Base-by-base conservation (phyloP, 2,888 invertebrate species). In the Alentia gelatinosa region DNA sequence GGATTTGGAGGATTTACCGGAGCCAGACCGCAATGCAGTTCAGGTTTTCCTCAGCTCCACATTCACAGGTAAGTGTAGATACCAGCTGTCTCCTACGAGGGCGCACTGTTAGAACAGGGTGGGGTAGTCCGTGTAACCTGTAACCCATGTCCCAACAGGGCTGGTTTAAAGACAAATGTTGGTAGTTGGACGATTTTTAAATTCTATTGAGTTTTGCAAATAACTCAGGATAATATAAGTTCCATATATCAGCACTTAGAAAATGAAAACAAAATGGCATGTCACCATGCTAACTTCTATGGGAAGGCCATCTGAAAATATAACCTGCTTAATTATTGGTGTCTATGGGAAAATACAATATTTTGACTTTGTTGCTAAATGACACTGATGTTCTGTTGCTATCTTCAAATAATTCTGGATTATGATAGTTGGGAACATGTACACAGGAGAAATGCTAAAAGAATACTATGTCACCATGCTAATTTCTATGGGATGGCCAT, bases 21-120 rank as follows among this genome's bases (percentile, higher is more conserved):
- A 47, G 9, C 40, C 26, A 15, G 42, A 88, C 30, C 30, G 42
- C 19, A 5, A 15, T 30, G 47, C 19, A n/a, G 35, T 88, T 19
- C 40, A 47, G 42, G 47, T 88, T 30, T 88, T 88, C 47, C 88
- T 88, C 88, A 88, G 88, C 50, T 88, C 88, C 33, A 88, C 88
- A 88, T 88, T 88, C 47, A 88, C 88, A 88, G 88, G 88, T 88
- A 47, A 26, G 47, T 7, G n/a, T 50, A 47, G 7, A 30, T 0
- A 47, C 3, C 7, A 19, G n/a, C 23, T 56, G 12, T 56, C 7
- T 15, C 15, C 19, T 56, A 56, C 19, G 3, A 19, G 3, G n/a
- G 23, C 12, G n/a, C 19, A 19, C 5, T 56, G 1, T 3, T 3
- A 12, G 5, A 1, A 12, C 1, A 12, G 56, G 19, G 56, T 1